A percentile compares a stretch with the other conserved stretches of the same genome.
Evolutionary conservation across 1,140 invertebrate species (phyloP).

Genomic region (Ceratitis capitata): DNA sequence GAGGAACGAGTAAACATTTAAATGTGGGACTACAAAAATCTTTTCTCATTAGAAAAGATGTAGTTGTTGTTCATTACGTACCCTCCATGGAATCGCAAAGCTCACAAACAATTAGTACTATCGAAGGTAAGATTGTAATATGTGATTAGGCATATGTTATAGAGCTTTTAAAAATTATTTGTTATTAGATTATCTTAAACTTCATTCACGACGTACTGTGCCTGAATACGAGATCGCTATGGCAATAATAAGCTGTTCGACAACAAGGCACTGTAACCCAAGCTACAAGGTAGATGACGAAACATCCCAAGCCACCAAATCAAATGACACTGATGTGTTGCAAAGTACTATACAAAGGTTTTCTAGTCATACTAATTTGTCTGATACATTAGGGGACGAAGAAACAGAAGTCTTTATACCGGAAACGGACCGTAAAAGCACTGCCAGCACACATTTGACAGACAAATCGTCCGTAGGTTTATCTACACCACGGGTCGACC

Average conservation of each 20-base stretch:
- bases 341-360: not conserved
- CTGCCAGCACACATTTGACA: not conserved
- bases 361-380: slow-evolving; percentile 45
- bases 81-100: slow-evolving; percentile 64
- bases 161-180: slow-evolving; percentile 34
- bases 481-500: not conserved
- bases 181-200: slow-evolving; percentile 66
- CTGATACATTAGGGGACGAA: not conserved
- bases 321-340: not conserved
- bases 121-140: slow-evolving; percentile 62
- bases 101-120: slow-evolving; percentile 65
- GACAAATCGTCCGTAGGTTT: not conserved
- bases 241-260: slow-evolving; percentile 72
- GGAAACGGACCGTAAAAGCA: slow-evolving; percentile 38
- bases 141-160: no score
- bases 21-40: slow-evolving; percentile 66
- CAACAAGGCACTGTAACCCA: slow-evolving; percentile 75
- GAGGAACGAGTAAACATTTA: slow-evolving; percentile 63
- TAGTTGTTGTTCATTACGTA: slow-evolving; percentile 68
- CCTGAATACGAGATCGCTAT: slow-evolving; percentile 75
- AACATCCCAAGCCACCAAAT: not conserved
- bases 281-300: slow-evolving; percentile 63
- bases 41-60: slow-evolving; percentile 64
- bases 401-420: slow-evolving; percentile 14
- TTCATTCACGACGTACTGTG: slow-evolving; percentile 68